Evolutionary conservation across 2,888 invertebrate species (phyloP).

Genomic region (Herminia tarsipennalis): DNA sequence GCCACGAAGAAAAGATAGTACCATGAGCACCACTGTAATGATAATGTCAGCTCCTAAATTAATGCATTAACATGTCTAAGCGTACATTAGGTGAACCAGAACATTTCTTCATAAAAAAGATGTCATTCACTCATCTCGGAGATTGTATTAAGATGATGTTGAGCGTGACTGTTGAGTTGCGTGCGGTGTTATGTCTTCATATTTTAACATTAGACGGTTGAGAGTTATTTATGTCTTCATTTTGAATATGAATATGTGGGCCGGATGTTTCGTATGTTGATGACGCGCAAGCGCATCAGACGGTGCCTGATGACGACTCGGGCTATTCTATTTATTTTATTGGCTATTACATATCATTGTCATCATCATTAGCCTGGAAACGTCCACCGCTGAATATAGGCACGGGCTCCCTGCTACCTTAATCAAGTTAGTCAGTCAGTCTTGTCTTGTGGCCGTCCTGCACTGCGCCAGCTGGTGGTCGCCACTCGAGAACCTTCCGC

Average conservation of each 20-base stretch:
- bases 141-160: constrained; percentile 53
- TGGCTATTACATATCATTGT: too few species aligned
- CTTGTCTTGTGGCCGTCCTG: too few species aligned
- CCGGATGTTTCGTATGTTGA: constrained; percentile 64
- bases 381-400: too few species aligned
- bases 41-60: constrained; percentile 46
- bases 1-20: too few species aligned
- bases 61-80: constrained; percentile 68
- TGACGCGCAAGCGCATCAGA: constrained; percentile 47
- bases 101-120: constrained; percentile 52
- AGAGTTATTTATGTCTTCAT: constrained; percentile 82
- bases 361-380: too few species aligned
- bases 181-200: constrained; percentile 71
- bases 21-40: constrained; percentile 13
- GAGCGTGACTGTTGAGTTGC: constrained; percentile 77
- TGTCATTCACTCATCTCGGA: constrained; percentile 61
- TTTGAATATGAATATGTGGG: constrained; percentile 66
- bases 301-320: constrained; percentile 48
- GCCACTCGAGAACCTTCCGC: too few species aligned
- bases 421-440: too few species aligned
- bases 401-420: too few species aligned
- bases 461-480: too few species aligned
- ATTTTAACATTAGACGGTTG: constrained; percentile 60
- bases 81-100: constrained; percentile 53
- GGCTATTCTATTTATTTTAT: not conserved